phyloP scores from a whole-genome alignment of 2,797 vertebrate species.

The Ceyx erithaca region DNA sequence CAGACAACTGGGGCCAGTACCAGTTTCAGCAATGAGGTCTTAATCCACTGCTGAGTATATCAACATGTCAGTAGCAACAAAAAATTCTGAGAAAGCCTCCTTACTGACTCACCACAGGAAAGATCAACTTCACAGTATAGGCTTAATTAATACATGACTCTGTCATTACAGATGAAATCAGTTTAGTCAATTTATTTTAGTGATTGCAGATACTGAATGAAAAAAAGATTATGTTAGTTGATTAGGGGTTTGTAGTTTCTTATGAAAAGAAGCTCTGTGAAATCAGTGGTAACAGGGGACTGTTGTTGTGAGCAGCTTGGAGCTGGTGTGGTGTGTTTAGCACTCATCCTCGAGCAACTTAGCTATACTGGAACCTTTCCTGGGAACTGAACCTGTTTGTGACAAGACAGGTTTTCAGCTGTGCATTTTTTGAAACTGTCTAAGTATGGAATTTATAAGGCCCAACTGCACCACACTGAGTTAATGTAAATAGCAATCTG shows the following conservation, averaged over 20 bases:
- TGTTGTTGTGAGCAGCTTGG: neutral
- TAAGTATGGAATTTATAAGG: neutral
- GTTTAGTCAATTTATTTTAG: neutral
- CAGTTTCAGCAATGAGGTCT: neutral
- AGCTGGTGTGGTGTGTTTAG: neutral
- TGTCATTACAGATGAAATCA: conserved; percentile 9
- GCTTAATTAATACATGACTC: neutral
- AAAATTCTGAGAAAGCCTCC: conserved; percentile 7
- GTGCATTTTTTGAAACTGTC: neutral
- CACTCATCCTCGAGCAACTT: neutral
- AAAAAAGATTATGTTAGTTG: neutral
- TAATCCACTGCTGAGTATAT: neutral
- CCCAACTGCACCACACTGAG: neutral
- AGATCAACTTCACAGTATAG: neutral
- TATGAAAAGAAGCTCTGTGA: neutral
- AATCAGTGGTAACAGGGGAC: neutral
- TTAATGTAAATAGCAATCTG: neutral
- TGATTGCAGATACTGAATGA: neutral
- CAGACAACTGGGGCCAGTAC: neutral
- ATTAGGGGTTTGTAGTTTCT: neutral
- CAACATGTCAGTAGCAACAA: neutral
- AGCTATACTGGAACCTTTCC: neutral
- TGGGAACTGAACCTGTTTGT: neutral
- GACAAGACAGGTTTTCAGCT: neutral
- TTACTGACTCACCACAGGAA: conserved; percentile 4